Conservation (phyloP, 53 echinoderm and acorn worm genomes). For the Patiria pectinifera region DNA sequence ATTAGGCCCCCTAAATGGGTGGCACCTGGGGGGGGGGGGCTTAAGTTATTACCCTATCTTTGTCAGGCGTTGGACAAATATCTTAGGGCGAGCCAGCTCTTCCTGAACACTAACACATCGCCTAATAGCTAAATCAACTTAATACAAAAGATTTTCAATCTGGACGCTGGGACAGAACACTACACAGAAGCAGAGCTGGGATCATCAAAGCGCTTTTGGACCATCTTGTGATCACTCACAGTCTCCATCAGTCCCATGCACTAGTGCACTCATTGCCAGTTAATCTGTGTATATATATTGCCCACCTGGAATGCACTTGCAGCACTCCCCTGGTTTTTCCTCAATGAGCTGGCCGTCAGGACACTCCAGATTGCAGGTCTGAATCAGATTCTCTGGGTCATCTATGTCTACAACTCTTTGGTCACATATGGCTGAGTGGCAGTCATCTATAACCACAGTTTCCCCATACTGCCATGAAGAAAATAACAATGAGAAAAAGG, state of each 20-base stretch:
- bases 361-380: conserved; percentile 48
- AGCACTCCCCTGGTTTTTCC: conserved; percentile 21
- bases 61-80: too few relatives aligned
- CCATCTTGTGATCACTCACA: too few relatives aligned
- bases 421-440: conserved; percentile 51
- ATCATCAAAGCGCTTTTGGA: too few relatives aligned
- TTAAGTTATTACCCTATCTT: too few relatives aligned
- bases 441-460: conserved; percentile 40
- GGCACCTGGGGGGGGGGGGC: too few relatives aligned
- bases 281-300: not conserved
- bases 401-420: conserved; percentile 16
- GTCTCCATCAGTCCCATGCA: not conserved
- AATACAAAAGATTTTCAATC: too few relatives aligned
- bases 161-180: too few relatives aligned
- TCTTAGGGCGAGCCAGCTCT: too few relatives aligned
- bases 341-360: not conserved
- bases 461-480: conserved; percentile 36
- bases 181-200: too few relatives aligned
- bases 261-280: not conserved
- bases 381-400: conserved; percentile 22
- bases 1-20: too few relatives aligned
- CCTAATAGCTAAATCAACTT: too few relatives aligned
- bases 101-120: too few relatives aligned
- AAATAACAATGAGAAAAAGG: not conserved
- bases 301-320: conserved; percentile 49